Base-by-base conservation (phyloP, 1,140 invertebrate species). In the Hydropsyche tenuis region DNA sequence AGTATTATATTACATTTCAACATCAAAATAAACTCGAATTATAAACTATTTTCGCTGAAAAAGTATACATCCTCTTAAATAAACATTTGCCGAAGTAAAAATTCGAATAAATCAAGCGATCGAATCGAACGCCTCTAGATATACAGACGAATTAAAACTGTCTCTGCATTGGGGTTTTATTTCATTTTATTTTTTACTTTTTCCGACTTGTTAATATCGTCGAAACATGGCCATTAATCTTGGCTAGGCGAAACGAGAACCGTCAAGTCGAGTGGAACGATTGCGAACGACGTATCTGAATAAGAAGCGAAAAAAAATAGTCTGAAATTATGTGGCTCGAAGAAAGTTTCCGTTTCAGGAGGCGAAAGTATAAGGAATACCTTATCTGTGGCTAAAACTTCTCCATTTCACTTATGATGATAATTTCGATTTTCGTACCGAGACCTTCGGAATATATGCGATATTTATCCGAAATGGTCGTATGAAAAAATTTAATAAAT, bases 221-320 rank as follows among this genome's bases (percentile, higher is more conserved):
- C 68, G 68, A 70, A 56, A 70, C 68, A 56, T 30, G 43, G 20
- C 68, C 68, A 70, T 70, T 70, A 70, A 70, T 70, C 68, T 70
- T 70, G 5, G 16, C 14, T 43, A 9, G 27, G 4, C 63, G 63
- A 60, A 60, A 60, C 18, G 56, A 14, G 23, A 63, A 63, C 23
- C 20, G 60, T 42, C 60, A 65, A 65, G 16, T 65, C 63, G 27
- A 65, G 63, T 43, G 63, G 27, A 65, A 65, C 37, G n/a, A 43
- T 16, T 43, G 42, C 30, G 1, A 1, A 65, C 27, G 63, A 43
- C 27, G 23, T 51, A 51, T 51, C 46, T 20, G 46, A 37, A 37
- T 37, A 37, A 37, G 30, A 37, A 9, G 30, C 3, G 3, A 37
- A 37, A 37, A 37, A 37, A 37, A 37, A 37, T 37, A 4, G 30